A percentile compares a stretch with the other conserved stretches of the same genome.
These are phyloP conservation scores for Phalangium opilio DNA, from an alignment of 2,888 invertebrate genomes.

Conservation along the genomic window DNA sequence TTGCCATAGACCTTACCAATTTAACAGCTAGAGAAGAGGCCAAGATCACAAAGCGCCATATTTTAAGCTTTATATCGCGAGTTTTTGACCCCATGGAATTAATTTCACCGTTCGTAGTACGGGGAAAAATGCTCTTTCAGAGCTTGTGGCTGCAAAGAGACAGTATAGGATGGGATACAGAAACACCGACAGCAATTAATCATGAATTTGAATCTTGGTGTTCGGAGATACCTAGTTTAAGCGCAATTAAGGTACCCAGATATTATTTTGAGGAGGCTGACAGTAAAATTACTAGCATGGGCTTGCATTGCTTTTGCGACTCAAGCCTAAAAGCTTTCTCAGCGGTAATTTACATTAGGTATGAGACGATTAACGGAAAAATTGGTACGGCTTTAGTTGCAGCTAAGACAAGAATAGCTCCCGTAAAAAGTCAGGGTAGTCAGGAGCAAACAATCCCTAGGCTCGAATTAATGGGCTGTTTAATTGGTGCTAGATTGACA, in stretches of 20 bases:
- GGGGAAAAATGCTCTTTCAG: slow-evolving; percentile 17
- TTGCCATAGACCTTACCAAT: too few species aligned
- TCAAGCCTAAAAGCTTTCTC: slow-evolving; percentile 20
- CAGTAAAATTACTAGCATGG: background rate
- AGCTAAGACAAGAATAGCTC: slow-evolving; percentile 15
- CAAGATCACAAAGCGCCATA: too few species aligned
- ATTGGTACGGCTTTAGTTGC: slow-evolving; percentile 10
- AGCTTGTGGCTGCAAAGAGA: slow-evolving; percentile 17
- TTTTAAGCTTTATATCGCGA: background rate
- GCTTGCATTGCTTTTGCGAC: slow-evolving; percentile 19
- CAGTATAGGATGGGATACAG: slow-evolving; percentile 21
- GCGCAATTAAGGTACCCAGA: slow-evolving; percentile 4
- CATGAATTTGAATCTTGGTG: slow-evolving; percentile 1
- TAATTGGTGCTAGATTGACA: slow-evolving; percentile 3
- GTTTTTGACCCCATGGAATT: slow-evolving; percentile 18
- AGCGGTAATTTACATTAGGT: slow-evolving; percentile 16
- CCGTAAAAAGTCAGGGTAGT: slow-evolving; percentile 11
- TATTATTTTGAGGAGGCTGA: background rate
- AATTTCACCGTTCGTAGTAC: slow-evolving; percentile 5
- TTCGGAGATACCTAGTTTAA: background rate
- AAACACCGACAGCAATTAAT: slow-evolving; percentile 8
- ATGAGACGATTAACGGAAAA: background rate
- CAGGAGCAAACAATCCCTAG: slow-evolving; percentile 17
- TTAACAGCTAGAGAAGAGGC: too few species aligned
- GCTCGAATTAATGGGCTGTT: slow-evolving; percentile 18